A percentile compares a stretch with the other conserved stretches of the same genome.
Conservation (phyloP, 2,888 invertebrate genomes). For the Taenaris catops region DNA sequence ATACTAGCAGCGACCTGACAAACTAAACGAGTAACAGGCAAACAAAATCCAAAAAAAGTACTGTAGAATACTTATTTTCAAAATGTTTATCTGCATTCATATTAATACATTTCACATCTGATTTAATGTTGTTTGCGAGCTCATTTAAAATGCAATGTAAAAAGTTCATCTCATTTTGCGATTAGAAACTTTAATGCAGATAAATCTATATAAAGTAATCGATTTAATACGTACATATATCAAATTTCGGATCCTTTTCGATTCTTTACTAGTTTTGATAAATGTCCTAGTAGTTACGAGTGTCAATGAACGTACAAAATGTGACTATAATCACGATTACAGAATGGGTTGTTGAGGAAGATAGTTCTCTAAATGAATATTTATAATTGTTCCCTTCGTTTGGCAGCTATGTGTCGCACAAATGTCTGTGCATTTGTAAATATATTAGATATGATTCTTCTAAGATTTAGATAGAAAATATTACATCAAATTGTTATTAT, state of each 20-base stretch:
- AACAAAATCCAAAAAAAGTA: constrained; percentile 37
- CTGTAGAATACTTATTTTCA: constrained; percentile 12
- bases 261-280: constrained; percentile 37
- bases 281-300: constrained; percentile 31
- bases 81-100: constrained; percentile 12
- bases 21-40: constrained; percentile 29
- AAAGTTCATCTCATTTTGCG: constrained; percentile 7
- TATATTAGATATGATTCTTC: constrained; percentile 56
- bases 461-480: constrained; percentile 66
- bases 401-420: constrained; percentile 65
- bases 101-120: constrained; percentile 2
- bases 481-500: constrained; percentile 14
- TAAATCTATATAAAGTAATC: constrained; percentile 20
- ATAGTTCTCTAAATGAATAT: constrained; percentile 26
- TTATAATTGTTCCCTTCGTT: constrained; percentile 55
- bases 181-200: constrained; percentile 5
- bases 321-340: constrained; percentile 63
- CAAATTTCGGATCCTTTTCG: constrained; percentile 32
- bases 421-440: constrained; percentile 57
- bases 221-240: constrained; percentile 22
- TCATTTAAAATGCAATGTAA: constrained; percentile 3
- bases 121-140: constrained; percentile 3
- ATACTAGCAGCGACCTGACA: constrained; percentile 45
- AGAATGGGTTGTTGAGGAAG: constrained; percentile 44
- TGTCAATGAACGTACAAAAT: constrained; percentile 68